Evolutionary conservation across 2,113 vertebrate species (phyloP), one percentile per base, ranked within the genome.

Genomic region (Labeo rohita): DNA sequence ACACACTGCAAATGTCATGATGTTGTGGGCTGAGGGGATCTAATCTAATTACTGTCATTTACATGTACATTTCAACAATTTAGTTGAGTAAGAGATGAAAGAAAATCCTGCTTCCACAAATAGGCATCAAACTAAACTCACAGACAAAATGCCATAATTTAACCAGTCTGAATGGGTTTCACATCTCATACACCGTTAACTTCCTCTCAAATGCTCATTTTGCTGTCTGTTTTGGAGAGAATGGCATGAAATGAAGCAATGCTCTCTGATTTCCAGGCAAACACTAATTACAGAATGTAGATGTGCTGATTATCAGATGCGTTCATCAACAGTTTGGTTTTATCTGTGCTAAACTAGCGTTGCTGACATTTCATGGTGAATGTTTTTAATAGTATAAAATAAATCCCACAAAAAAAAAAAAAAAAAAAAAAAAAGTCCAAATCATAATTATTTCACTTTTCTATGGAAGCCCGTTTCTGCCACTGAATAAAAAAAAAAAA

Each of bases 231-330:
- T 34, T 68, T 68, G 28, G 13, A 68, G 15, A 43, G 66, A 43
- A 21, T 15, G 16, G 15, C 65, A 15, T 9, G 1, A 16, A 36
- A 68, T 21, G 36, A 72, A 72, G 68, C 68, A 72, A 72, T 43
- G 36, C 68, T 72, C 68, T 43, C 16, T 72, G 36, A 72, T 72
- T 72, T 43, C 36, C 36, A 72, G 68, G 39, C 36, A 72, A 72
- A 72, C 68, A 43, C 68, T 72, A 72, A 72, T 18, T 66, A 34
- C 28, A 15, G 28, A 36, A 66, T 36, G 63, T 34, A 66, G 28
- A 66, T 7, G 28, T 15, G 23, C 65, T 36, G 65, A 36, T 66
- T 70, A 70, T 39, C 66, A 39, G 15, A 70, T 0, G 1, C 34
- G 9, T 70, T 70, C 34, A 70, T 18, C 66, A 68, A 36, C 7